These are phyloP conservation scores for Hirtodrosophila cameraria DNA, from an alignment of 2,888 invertebrate species.

Conservation along the genomic window DNA sequence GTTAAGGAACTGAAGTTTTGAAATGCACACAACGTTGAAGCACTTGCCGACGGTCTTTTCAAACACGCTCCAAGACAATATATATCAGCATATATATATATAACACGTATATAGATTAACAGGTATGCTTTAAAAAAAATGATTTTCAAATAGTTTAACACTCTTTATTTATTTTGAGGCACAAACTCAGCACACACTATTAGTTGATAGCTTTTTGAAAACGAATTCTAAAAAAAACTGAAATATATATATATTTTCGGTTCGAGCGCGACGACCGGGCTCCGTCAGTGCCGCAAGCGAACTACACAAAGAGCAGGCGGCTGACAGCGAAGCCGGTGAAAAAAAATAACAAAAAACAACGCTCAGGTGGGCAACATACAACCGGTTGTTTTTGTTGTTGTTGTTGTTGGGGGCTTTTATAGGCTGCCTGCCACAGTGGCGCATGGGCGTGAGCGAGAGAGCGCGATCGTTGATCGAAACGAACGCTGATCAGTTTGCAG, in stretches of 20 bases:
- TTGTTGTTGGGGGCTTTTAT: slow-evolving; percentile 1
- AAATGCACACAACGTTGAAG: neutral
- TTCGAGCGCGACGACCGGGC: slow-evolving; percentile 71
- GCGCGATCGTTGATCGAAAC: slow-evolving; percentile 48
- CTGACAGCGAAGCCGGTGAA: slow-evolving; percentile 58
- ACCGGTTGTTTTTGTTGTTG: slow-evolving; percentile 59
- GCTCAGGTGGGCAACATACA: slow-evolving; percentile 64
- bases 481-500: slow-evolving; percentile 58
- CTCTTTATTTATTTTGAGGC: slow-evolving; percentile 8
- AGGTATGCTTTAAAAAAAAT: neutral
- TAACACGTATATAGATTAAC: slow-evolving; percentile 4
- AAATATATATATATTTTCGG: no score
- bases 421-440: slow-evolving; percentile 2
- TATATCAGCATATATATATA: slow-evolving; percentile 5
- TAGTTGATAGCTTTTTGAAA: neutral
- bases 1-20: slow-evolving; percentile 20
- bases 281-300: slow-evolving; percentile 75
- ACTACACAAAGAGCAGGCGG: slow-evolving; percentile 62
- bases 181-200: slow-evolving; percentile 8
- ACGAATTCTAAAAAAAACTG: slow-evolving; percentile 12
- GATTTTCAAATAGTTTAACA: slow-evolving; percentile 30
- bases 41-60: slow-evolving; percentile 71
- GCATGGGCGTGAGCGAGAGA: slow-evolving; percentile 51
- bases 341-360: no score
- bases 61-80: slow-evolving; percentile 15